phyloP scores from a whole-genome alignment of 1,140 invertebrate species.

The Arion vulgaris region DNA sequence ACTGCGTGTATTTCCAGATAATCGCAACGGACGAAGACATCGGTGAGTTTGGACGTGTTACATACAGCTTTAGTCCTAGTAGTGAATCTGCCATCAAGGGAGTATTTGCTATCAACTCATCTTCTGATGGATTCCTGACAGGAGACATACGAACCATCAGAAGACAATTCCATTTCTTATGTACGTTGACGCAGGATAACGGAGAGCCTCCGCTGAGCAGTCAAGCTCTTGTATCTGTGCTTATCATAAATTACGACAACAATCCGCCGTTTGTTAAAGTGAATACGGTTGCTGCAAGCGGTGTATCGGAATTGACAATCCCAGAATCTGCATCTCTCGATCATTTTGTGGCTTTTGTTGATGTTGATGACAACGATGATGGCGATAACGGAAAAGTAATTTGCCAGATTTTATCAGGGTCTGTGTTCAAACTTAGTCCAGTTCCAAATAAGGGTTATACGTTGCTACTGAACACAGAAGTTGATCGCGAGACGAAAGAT shows the following conservation, averaged over 20 bases:
- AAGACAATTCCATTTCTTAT: conserved; percentile 67
- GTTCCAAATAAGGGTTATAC: conserved; percentile 51
- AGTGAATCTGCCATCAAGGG: conserved; percentile 46
- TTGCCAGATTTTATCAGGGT: conserved; percentile 46
- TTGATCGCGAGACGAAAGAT: conserved; percentile 86
- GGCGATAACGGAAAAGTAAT: conserved; percentile 55
- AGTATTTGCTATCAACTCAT: conserved; percentile 52
- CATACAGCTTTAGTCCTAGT: conserved; percentile 79
- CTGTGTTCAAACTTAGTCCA: conserved; percentile 46
- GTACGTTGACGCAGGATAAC: conserved; percentile 93
- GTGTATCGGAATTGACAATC: conserved; percentile 76
- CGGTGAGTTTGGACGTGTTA: conserved; percentile 84
- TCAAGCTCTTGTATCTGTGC: conserved; percentile 93
- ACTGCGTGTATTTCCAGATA: conserved; percentile 74
- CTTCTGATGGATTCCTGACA: conserved; percentile 51
- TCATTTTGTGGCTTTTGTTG: conserved; percentile 58
- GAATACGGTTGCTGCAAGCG: conserved; percentile 47
- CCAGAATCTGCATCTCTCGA: conserved; percentile 51
- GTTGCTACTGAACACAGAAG: conserved; percentile 48
- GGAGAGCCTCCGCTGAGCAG: conserved; percentile 91
- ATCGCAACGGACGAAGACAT: conserved; percentile 85
- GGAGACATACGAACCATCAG: conserved; percentile 16
- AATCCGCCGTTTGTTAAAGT: conserved; percentile 78
- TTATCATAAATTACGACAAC: conserved; percentile 54
- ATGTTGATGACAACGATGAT: conserved; percentile 59